Evolutionary conservation across 2,113 vertebrate genomes (phyloP), one percentile per base, ranked within the genome.

Genomic region (Tinamus guttatus): DNA sequence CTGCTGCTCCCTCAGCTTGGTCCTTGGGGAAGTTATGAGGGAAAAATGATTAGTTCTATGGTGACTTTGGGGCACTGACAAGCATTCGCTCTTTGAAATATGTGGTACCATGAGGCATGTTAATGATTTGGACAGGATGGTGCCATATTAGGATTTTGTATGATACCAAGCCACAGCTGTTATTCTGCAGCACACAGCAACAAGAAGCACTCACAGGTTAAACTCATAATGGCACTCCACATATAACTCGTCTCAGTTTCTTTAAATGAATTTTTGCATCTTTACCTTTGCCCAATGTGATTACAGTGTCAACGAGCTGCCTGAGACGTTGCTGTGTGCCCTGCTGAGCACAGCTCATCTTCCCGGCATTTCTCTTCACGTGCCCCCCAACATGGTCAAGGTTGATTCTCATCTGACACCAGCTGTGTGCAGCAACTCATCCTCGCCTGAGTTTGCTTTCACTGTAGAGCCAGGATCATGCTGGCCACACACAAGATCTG

Each of bases 211-310:
- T 41, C 68, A 76, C 47, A 91, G 67, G 70, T 90, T 93, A 69
- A 89, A 87, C 75, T 89, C 79, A 71, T 51, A 90, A 87, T 68
- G 49, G 85, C 95, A 96, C 62, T 56, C 56, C 74, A 81, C 41
- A 94, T 11, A 86, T 11, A 86, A 89, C 80, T 91, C 22, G 51
- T 19, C 63, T 12, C 84, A 47, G 38, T 87, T 94, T 85, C 58
- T 91, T 96, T 85, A 87, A 85, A 87, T 34, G 64, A 86, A 38
- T 92, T 51, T 52, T 77, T 41, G 47, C 54, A 13, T n/a, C 47
- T 78, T 76, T 82, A 49, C 56, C 59, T 49, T 80, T 89, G 24
- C 32, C 78, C 89, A 74, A 52, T 12, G 63, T 2, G 36, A 94
- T 78, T 65, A 86, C 63, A 77, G 60, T 30, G 63, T 67, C 89